phyloP scores from a whole-genome alignment of 1,140 invertebrate species.

The Wiebesia pumilae region DNA sequence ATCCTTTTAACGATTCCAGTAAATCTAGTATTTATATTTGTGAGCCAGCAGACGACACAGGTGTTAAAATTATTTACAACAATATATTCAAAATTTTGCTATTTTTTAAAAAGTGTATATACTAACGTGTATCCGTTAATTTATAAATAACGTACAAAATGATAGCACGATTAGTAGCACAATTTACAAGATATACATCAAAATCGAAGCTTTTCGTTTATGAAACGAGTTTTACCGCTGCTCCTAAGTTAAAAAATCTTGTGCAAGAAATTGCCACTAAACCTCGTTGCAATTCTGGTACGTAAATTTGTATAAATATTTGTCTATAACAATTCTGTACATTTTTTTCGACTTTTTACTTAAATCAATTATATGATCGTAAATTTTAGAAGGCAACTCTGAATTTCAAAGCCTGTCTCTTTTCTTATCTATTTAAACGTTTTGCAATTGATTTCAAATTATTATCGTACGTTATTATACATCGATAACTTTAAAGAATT shows the following conservation, averaged over 20 bases:
- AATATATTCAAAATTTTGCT: background rate
- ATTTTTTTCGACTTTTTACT: background rate
- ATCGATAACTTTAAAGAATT: no score
- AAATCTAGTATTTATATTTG: background rate
- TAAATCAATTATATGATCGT: background rate
- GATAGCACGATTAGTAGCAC: constrained; percentile 64
- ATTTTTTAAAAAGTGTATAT: no score
- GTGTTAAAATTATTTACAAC: constrained; percentile 1
- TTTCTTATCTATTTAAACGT: background rate
- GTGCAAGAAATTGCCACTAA: constrained; percentile 59
- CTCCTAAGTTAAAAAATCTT: background rate
- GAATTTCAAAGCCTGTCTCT: background rate
- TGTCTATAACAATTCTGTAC: no score
- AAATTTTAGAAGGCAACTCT: background rate
- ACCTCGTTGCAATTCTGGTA: constrained; percentile 60
- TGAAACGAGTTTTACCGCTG: background rate
- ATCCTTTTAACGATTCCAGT: background rate
- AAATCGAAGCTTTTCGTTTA: constrained; percentile 47
- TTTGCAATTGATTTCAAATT: no score
- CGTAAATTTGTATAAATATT: constrained; percentile 32
- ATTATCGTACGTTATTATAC: no score
- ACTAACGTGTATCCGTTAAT: background rate
- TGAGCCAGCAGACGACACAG: constrained; percentile 36
- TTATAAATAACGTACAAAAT: constrained; percentile 6
- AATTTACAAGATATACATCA: constrained; percentile 50